phyloP scores from a whole-genome alignment of 2,113 vertebrate species.

The Oceanites oceanicus region DNA sequence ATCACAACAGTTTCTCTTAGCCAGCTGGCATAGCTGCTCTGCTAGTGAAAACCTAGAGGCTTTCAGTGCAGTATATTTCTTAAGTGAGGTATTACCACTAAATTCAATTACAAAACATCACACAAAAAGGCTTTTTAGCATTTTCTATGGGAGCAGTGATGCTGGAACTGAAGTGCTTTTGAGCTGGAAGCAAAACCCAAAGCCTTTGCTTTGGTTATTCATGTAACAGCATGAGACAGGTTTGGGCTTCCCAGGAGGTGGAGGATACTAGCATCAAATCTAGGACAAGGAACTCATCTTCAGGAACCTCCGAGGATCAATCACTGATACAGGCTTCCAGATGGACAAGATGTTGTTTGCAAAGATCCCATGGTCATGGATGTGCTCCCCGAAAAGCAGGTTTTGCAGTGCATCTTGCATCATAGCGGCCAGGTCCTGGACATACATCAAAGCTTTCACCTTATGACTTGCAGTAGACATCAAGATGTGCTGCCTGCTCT shows the following conservation, averaged over 20 bases:
- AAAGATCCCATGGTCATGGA: background rate
- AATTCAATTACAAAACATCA: background rate
- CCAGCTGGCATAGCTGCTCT: background rate
- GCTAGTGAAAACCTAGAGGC: background rate
- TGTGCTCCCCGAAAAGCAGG: constrained; percentile 25
- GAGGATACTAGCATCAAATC: background rate
- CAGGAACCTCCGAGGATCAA: background rate
- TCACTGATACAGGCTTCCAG: constrained; percentile 15
- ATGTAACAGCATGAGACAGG: background rate
- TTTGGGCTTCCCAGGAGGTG: background rate
- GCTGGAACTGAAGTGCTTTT: background rate
- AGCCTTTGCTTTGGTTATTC: background rate
- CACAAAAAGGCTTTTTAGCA: background rate
- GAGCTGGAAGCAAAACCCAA: background rate
- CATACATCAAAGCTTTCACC: constrained; percentile 50
- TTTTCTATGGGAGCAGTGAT: background rate
- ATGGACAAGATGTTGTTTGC: background rate
- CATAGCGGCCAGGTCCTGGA: background rate
- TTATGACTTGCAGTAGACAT: constrained; percentile 25
- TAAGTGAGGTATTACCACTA: background rate
- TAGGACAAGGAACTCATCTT: background rate
- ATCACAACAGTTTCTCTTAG: background rate
- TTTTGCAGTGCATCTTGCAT: constrained; percentile 22
- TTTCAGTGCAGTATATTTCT: background rate
- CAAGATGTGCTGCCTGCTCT: constrained; percentile 46